Evolutionary conservation across 2,113 vertebrate species (phyloP).

Genomic region (Psilopogon haemacephalus): DNA sequence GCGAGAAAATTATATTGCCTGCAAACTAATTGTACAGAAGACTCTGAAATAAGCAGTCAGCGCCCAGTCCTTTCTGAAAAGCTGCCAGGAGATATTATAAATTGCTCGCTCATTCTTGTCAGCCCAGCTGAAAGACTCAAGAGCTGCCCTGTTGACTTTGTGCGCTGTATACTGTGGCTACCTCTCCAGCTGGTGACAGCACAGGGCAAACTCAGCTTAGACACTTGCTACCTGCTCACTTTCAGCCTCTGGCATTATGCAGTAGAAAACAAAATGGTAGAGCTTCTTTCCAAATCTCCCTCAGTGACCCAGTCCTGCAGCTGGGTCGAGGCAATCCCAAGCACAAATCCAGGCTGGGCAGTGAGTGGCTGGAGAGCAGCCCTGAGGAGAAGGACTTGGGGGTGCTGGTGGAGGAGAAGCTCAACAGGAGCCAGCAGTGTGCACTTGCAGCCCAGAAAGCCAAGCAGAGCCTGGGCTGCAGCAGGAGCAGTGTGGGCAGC

Average conservation of each 20-base stretch:
- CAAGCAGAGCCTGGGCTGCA: too few species aligned
- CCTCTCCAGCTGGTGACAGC: slow-evolving; percentile 25
- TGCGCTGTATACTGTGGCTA: neutral
- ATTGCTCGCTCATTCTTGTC: slow-evolving; percentile 51
- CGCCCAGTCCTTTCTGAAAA: slow-evolving; percentile 62
- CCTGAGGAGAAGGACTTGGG: too few species aligned
- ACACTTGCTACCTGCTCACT: neutral
- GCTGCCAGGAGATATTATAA: slow-evolving; percentile 64
- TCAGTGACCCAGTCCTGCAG: too few species aligned
- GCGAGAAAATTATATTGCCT: slow-evolving; percentile 76
- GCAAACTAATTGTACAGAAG: slow-evolving; percentile 75
- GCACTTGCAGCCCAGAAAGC: too few species aligned
- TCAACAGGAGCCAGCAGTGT: too few species aligned
- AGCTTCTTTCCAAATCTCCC: neutral
- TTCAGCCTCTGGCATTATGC: slow-evolving; percentile 17
- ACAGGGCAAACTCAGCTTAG: slow-evolving; percentile 13
- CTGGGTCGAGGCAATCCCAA: too few species aligned
- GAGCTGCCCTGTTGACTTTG: slow-evolving; percentile 48
- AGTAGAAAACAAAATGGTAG: neutral
- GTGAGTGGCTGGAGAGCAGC: too few species aligned
- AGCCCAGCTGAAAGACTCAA: slow-evolving; percentile 23
- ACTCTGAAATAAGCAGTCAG: slow-evolving; percentile 69
- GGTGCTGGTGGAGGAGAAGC: too few species aligned
- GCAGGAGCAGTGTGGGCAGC: too few species aligned
- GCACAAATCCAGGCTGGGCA: too few species aligned